These are phyloP conservation scores for Sthenelais limicola DNA, from an alignment of 2,888 invertebrate species.

Conservation along the genomic window DNA sequence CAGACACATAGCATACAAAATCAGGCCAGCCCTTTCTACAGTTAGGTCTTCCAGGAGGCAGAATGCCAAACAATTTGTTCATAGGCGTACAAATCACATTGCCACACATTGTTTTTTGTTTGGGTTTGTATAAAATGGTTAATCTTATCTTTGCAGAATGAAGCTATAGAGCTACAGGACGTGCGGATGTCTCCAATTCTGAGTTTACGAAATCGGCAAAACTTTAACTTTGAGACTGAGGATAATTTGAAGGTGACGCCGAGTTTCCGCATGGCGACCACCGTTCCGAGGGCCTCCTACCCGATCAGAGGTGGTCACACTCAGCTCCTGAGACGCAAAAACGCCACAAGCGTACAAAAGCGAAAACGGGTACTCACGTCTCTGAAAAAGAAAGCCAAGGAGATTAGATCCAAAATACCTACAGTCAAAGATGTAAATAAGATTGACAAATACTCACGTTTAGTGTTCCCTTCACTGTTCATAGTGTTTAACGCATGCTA, in stretches of 20 bases:
- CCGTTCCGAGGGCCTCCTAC: conserved; percentile 59
- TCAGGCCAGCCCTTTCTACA: too few species aligned
- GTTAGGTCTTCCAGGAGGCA: too few species aligned
- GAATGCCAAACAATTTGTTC: too few species aligned
- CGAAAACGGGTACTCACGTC: conserved; percentile 58
- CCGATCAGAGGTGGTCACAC: conserved; percentile 51
- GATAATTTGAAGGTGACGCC: conserved; percentile 53
- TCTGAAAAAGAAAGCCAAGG: conserved; percentile 63
- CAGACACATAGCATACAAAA: too few species aligned
- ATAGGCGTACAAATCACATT: too few species aligned
- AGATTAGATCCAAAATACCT: conserved; percentile 64
- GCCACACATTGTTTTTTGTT: too few species aligned
- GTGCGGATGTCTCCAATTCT: conserved; percentile 88
- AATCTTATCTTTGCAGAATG: conserved; percentile 65
- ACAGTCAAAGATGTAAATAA: conserved; percentile 93
- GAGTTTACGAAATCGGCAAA: conserved; percentile 77
- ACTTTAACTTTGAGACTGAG: conserved; percentile 60
- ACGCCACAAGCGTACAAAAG: conserved; percentile 54
- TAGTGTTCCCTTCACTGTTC: conserved; percentile 96
- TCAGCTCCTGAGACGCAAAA: conserved; percentile 46
- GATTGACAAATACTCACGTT: conserved; percentile 96
- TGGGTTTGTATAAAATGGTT: too few species aligned
- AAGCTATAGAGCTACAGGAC: conserved; percentile 92
- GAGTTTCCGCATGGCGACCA: conserved; percentile 60
- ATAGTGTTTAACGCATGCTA: conserved; percentile 95